phyloP scores from a whole-genome alignment of 2,797 vertebrate species.

The Pangasius krempfi region DNA sequence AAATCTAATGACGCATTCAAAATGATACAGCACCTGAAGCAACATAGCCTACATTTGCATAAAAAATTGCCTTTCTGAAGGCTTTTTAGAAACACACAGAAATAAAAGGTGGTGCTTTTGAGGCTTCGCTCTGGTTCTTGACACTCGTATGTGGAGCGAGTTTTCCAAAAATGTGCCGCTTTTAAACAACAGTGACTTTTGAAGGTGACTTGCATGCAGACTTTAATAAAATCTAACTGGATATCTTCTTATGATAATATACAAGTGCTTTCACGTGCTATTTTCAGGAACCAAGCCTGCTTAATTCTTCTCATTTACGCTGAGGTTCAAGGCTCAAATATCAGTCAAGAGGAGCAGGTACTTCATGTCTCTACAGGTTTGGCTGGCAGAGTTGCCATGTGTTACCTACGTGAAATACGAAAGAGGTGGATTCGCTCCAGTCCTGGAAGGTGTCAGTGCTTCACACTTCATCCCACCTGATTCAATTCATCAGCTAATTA shows the following conservation, averaged over 20 bases:
- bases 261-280: not conserved
- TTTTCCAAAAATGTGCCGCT: not conserved
- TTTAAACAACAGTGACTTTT: not conserved
- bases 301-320: not conserved
- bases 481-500: conserved; percentile 1
- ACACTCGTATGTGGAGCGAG: no score
- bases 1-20: not conserved
- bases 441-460: not conserved
- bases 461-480: not conserved
- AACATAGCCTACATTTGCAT: not conserved
- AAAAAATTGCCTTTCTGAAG: not conserved
- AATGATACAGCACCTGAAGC: not conserved
- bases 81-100: not conserved
- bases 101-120: not conserved
- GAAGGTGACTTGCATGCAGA: not conserved
- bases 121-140: not conserved
- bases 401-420: not conserved
- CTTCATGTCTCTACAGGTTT: not conserved
- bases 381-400: not conserved
- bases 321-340: not conserved
- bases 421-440: not conserved
- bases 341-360: not conserved
- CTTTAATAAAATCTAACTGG: not conserved
- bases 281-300: not conserved
- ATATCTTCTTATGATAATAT: not conserved